Conservation (phyloP, 2,888 invertebrate genomes). For the Willowsia nigromaculata region DNA sequence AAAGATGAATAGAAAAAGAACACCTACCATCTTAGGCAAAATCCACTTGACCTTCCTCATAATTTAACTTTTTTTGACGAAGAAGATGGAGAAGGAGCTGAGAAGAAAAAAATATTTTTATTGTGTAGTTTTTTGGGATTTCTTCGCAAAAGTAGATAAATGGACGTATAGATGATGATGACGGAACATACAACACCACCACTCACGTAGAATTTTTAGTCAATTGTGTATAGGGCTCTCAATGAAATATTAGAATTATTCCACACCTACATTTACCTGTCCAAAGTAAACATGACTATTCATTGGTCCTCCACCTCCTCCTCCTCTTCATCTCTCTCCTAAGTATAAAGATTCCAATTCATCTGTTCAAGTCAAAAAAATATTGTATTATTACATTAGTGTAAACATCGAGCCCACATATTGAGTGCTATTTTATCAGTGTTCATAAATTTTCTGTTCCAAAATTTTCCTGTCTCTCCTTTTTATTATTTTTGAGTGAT, state of each 20-base stretch:
- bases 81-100: neutral
- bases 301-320: slow-evolving; percentile 33
- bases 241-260: slow-evolving; percentile 64
- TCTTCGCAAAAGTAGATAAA: slow-evolving; percentile 44
- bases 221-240: slow-evolving; percentile 20
- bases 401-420: slow-evolving; percentile 64
- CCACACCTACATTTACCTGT: slow-evolving; percentile 68
- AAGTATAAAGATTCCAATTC: neutral
- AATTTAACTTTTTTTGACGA: slow-evolving; percentile 50
- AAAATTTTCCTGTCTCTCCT: slow-evolving; percentile 29
- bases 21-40: slow-evolving; percentile 63
- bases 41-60: slow-evolving; percentile 70
- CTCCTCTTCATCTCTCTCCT: slow-evolving; percentile 7
- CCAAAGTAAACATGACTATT: slow-evolving; percentile 59
- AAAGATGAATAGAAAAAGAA: slow-evolving; percentile 29
- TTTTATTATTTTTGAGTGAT: slow-evolving; percentile 15
- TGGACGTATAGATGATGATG: neutral
- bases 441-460: slow-evolving; percentile 46
- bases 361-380: slow-evolving; percentile 16
- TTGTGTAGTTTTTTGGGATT: slow-evolving; percentile 44
- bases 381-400: slow-evolving; percentile 52
- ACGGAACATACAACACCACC: slow-evolving; percentile 26
- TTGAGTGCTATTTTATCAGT: slow-evolving; percentile 53
- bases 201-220: slow-evolving; percentile 21
- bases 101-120: slow-evolving; percentile 40